Conservation (phyloP, 2,113 vertebrate species). For the Xenopus tropicalis region UCB_Xtro_10.0 CM004446.2:106451501-106452000, state of each 20-base stretch:
- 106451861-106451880: background rate
- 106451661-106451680: conserved; percentile 8
- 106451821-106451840: conserved; percentile 32
- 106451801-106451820: conserved; percentile 52
- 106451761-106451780: conserved; percentile 43
- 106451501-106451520: conserved; percentile 1
- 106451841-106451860: conserved; percentile 22
- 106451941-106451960: conserved; percentile 42
- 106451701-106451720: background rate
- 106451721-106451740: background rate
- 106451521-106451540: conserved; percentile 9
- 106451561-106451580: conserved; percentile 20
- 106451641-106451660: conserved; percentile 12
- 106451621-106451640: conserved; percentile 42
- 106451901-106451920: conserved; percentile 45
- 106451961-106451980: conserved; percentile 3
- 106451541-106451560: conserved; percentile 28
- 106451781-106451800: conserved; percentile 52
- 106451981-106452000: background rate
- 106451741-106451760: conserved; percentile 40
- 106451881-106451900: background rate
- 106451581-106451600: conserved; percentile 29
- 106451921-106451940: conserved; percentile 44
- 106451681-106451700: background rate
- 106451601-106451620: conserved; percentile 42